A percentile compares a stretch with the other conserved stretches of the same genome.
Evolutionary conservation across 2,888 invertebrate genomes (phyloP).

Genomic region (Mesorhabditis sp.): DNA sequence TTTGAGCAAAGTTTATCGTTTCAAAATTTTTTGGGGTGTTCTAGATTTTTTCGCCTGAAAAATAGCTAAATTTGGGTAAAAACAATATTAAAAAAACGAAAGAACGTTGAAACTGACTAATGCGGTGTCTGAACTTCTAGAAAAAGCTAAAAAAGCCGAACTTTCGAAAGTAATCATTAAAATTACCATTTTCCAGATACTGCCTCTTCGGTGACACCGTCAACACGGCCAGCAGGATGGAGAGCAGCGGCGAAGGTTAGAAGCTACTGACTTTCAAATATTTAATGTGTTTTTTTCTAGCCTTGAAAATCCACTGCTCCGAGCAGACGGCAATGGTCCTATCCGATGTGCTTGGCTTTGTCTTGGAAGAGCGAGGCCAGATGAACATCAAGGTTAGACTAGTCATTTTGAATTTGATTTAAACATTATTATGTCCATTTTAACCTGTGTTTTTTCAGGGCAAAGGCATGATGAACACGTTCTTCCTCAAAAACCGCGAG

Average conservation of each 20-base stretch:
- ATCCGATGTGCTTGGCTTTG: constrained; percentile 37
- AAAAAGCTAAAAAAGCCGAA: neutral
- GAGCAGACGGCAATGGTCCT: constrained; percentile 39
- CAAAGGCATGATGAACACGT: constrained; percentile 57
- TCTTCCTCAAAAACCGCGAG: constrained; percentile 47
- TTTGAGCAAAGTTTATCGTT: neutral
- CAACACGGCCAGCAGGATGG: constrained; percentile 62
- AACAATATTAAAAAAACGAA: no score
- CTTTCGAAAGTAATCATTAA: neutral
- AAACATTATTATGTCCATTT: neutral
- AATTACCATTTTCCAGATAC: constrained; percentile 31
- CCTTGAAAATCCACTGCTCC: constrained; percentile 55
- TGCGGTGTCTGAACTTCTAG: no score
- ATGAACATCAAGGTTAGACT: constrained; percentile 44
- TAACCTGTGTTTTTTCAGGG: constrained; percentile 33
- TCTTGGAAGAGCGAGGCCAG: constrained; percentile 49
- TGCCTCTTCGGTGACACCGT: constrained; percentile 61
- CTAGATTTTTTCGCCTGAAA: no score
- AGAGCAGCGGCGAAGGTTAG: constrained; percentile 81
- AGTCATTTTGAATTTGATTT: neutral
- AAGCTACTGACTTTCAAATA: neutral
- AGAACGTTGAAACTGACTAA: no score
- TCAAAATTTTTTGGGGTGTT: no score
- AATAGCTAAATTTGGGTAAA: no score
- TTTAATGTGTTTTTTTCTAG: constrained; percentile 16